phyloP scores from a whole-genome alignment of 2,888 invertebrate species.

The Liodrosophila aerea region DNA sequence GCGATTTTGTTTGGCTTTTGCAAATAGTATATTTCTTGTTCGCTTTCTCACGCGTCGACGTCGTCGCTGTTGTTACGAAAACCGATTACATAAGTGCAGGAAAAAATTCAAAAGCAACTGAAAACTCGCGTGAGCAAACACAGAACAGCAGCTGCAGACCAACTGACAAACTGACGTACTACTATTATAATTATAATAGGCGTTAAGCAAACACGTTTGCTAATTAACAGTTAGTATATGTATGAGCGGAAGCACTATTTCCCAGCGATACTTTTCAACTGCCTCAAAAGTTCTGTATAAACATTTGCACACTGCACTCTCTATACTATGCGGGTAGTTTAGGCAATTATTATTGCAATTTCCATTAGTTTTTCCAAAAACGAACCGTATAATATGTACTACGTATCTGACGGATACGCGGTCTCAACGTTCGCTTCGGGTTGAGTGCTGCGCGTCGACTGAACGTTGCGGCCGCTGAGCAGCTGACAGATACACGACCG shows the following conservation, averaged over 20 bases:
- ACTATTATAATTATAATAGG: slow-evolving; percentile 23
- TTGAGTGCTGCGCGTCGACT: slow-evolving; percentile 78
- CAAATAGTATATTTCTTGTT: slow-evolving; percentile 45
- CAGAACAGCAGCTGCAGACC: slow-evolving; percentile 1
- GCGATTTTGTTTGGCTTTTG: slow-evolving; percentile 40
- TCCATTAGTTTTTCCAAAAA: slow-evolving; percentile 8
- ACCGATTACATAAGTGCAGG: slow-evolving; percentile 72
- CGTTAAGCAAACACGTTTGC: slow-evolving; percentile 13
- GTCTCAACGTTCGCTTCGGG: slow-evolving; percentile 67
- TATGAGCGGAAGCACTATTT: not conserved
- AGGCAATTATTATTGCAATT: not conserved
- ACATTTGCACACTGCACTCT: not conserved
- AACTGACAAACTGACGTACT: not conserved
- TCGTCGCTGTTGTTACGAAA: slow-evolving; percentile 71
- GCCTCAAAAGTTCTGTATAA: not conserved
- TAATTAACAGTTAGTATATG: slow-evolving; percentile 28
- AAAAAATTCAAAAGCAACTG: slow-evolving; percentile 16
- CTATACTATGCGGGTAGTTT: not conserved
- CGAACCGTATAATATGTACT: slow-evolving; percentile 41
- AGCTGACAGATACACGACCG: slow-evolving; percentile 52
- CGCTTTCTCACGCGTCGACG: slow-evolving; percentile 36
- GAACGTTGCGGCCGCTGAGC: slow-evolving; percentile 45
- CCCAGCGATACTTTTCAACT: too few relatives aligned
- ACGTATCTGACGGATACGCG: slow-evolving; percentile 73
- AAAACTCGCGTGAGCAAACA: slow-evolving; percentile 41